Evolutionary conservation across 2,888 invertebrate genomes (phyloP).

Genomic region (Orchesellides sinensis): DNA sequence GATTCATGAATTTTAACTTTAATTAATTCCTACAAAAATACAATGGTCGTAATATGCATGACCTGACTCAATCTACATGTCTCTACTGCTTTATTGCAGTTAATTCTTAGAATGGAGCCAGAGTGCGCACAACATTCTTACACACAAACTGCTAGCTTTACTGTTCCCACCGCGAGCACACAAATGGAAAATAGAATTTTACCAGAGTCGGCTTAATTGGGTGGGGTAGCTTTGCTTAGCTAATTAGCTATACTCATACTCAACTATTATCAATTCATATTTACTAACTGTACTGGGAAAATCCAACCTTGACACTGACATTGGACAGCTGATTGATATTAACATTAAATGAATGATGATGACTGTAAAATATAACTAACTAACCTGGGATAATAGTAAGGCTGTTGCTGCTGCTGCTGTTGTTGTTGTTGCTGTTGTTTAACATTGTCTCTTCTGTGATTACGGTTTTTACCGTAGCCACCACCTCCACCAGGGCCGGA

Average conservation of each 20-base stretch:
- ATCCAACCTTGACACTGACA: no score
- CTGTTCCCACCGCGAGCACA: conserved; percentile 63
- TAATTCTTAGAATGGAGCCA: conserved; percentile 25
- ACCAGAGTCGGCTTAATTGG: conserved; percentile 48
- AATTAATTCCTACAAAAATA: no score
- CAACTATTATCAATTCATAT: no score
- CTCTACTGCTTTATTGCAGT: neutral
- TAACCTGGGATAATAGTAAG: conserved; percentile 61
- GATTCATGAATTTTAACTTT: no score
- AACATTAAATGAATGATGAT: no score
- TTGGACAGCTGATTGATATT: no score
- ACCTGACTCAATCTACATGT: no score
- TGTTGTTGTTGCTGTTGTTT: conserved; percentile 59
- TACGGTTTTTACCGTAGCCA: conserved; percentile 34
- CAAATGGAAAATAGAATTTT: conserved; percentile 42
- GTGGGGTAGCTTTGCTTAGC: no score
- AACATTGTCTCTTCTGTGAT: conserved; percentile 50
- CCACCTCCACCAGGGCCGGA: conserved; percentile 51
- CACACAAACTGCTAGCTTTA: conserved; percentile 39
- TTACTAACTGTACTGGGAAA: no score
- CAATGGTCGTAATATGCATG: no score
- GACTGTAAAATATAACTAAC: neutral
- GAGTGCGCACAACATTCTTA: conserved; percentile 14
- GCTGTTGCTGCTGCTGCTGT: conserved; percentile 56
- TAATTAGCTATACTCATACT: no score